Evolutionary conservation across 2,888 invertebrate species (phyloP).

Genomic region (Rhimphoctona megacephalus): DNA sequence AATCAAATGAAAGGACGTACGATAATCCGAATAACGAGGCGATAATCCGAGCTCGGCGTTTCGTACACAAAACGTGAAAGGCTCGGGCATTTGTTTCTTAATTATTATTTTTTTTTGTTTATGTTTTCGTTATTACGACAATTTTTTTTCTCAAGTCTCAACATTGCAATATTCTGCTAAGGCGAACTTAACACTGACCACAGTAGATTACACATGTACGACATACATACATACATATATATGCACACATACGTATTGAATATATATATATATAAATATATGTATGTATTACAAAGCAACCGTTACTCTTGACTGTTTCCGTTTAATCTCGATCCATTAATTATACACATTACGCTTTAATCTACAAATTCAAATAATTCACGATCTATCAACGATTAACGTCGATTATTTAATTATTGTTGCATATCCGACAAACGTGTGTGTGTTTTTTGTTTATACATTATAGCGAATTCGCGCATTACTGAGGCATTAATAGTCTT

Average conservation of each 20-base stretch:
- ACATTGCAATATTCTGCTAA: slow-evolving; percentile 67
- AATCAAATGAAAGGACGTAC: slow-evolving; percentile 27
- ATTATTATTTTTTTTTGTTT: slow-evolving; percentile 19
- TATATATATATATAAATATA: slow-evolving; percentile 32
- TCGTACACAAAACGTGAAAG: slow-evolving; percentile 29
- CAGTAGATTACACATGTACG: slow-evolving; percentile 59
- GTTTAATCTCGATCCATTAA: slow-evolving; percentile 39
- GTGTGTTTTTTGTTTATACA: slow-evolving; percentile 45
- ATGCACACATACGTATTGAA: neutral
- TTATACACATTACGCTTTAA: slow-evolving; percentile 58
- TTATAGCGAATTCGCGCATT: slow-evolving; percentile 45
- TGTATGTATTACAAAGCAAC: slow-evolving; percentile 62
- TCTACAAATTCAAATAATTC: slow-evolving; percentile 63
- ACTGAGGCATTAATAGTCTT: slow-evolving; percentile 44
- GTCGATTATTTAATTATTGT: slow-evolving; percentile 60
- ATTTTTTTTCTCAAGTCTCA: slow-evolving; percentile 49
- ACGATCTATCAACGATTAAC: slow-evolving; percentile 64
- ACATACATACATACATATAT: slow-evolving; percentile 21
- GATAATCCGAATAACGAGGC: slow-evolving; percentile 46
- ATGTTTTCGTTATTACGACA: slow-evolving; percentile 8
- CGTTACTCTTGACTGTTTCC: slow-evolving; percentile 14
- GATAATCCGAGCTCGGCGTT: slow-evolving; percentile 40
- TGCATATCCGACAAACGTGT: slow-evolving; percentile 58
- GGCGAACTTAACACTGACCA: slow-evolving; percentile 69
- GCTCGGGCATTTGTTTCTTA: slow-evolving; percentile 11